Evolutionary conservation across 2,113 vertebrate genomes (phyloP), one percentile per base, ranked within the genome.

Genomic region (Labrus mixtus): DNA sequence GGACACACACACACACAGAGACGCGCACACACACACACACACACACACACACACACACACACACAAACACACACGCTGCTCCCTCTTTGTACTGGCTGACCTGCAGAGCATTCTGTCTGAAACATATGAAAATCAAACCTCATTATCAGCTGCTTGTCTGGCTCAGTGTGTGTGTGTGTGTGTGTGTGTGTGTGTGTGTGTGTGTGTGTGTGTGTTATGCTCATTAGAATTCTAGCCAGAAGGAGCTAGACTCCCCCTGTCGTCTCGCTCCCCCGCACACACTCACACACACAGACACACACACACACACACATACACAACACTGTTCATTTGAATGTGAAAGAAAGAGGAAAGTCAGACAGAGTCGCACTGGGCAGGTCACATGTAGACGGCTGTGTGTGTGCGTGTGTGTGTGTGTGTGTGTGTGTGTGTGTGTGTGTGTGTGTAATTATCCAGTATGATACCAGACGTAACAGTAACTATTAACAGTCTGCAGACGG

Each of bases 121-220:
- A 93, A 91, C 93, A 71, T 84, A 93, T 93, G 94, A 94, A 94
- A 95, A 95, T 92, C 87, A 93, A 91, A 94, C 91, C 93, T 94
- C 73, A 94, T 93, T 95, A 95, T 93, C 87, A 90, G 84, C 70
- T 79, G 51, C 90, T 87, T 87, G 87, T 91, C 80, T 83, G 92
- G 19, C 54, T 76, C 33, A 17, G 19, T 45, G 48, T 41, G 59
- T 33, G 41, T 51, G 55, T 62, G 66, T 25, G 25, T 25, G 25
- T 25, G 25, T 25, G 39, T 41, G 39, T 41, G 39, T 74, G 66
- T 70, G 68, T 68, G 65, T 73, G 50, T 83, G 64, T 67, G 60
- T 60, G 64, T 71, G 61, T 22, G 66, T 76, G 71, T 36, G 62
- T 50, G 68, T 29, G 59, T 3, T 50, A 78, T 61, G 60, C 84